Evolutionary conservation across 2,113 vertebrate genomes (phyloP), one percentile per base, ranked within the genome.

Genomic region (Ceyx cyanopectus): DNA sequence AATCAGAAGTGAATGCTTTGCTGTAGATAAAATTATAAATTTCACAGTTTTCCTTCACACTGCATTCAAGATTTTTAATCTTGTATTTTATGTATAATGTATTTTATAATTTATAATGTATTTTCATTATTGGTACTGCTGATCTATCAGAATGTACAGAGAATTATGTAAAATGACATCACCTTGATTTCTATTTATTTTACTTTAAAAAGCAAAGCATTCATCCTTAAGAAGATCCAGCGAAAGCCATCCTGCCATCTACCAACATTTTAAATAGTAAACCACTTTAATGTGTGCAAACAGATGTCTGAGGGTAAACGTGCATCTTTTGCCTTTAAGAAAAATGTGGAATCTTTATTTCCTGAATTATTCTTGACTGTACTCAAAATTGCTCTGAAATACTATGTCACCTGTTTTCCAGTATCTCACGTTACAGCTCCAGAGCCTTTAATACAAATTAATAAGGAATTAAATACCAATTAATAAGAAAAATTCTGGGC

Each of bases 251-350:
- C 41, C 54, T 73, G 27, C 8, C 15, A 21, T 27, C 41, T 74
- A 54, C 26, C 60, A 13, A 23, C 12, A 19, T 15, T 57, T 75
- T 17, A 46, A 85, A 30, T 4, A 54, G 5, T 9, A 69, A 83
- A 69, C 15, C 21, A 3, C 10, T 68, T 69, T n/a, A 48, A 22
- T 19, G 12, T 18, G 6, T 63, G 9, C 27, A 66, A 51, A 3
- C 7, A 81, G 19, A 41, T n/a, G 1, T 34, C 32, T 62, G 34
- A 26, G 7, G 14, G 18, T 41, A 79, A 76, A 82, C 6, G 30
- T 60, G 12, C 8, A 68, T 22, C 26, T 56, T 2, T 19, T 48
- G 46, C 46, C 21, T 4, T 0, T 0, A 81, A 72, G 15, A 43
- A 56, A 72, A 62, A 43, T 17, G 19, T 40, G 21, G 24, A 58